Base-by-base conservation (phyloP, 2,888 invertebrate species). In the Melanotus villosus region DNA sequence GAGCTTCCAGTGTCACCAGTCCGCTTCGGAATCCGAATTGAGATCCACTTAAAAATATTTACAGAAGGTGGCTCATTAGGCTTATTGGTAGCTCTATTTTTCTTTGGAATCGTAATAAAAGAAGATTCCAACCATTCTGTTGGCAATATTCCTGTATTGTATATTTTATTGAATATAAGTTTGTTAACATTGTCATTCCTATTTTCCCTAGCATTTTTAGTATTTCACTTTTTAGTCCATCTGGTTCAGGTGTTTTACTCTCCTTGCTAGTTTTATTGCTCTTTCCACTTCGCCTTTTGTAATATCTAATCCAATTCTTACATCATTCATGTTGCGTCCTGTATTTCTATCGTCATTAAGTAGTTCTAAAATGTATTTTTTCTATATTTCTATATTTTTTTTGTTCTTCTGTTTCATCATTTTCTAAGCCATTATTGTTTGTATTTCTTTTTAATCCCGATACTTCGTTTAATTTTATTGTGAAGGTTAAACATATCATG, bases 211-310 rank as follows among this genome's bases (percentile, higher is more conserved):
- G n/a, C n/a, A n/a, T n/a, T n/a, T n/a, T n/a, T n/a, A n/a, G n/a
- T n/a, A n/a, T n/a, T n/a, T n/a, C n/a, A n/a, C n/a, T n/a, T n/a
- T n/a, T n/a, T n/a, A n/a, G n/a, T n/a, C n/a, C n/a, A n/a, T 47
- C 47, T 18, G 47, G 18, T 52, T 12, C 6, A 43, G 12, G 43
- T 10, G 12, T 12, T 16, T 43, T 43, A 6, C n/a, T n/a, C 16
- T 43, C 30, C 23, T 52, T 52, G 52, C 52, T 30, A 30, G 19
- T n/a, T n/a, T n/a, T 52, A 12, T 52, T 52, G 52, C 52, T 23
- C 32, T 52, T 52, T 52, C 9, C n/a, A n/a, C n/a, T n/a, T n/a
- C n/a, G n/a, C n/a, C n/a, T n/a, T n/a, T n/a, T n/a, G n/a, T n/a
- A n/a, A n/a, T n/a, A n/a, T n/a, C n/a, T n/a, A n/a, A n/a, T n/a